Percentiles rank a stretch among this genome's conserved stretches.
These are phyloP conservation scores for Drosophila rufa DNA, from an alignment of 1,140 invertebrate species.

Conservation along the genomic window DNA sequence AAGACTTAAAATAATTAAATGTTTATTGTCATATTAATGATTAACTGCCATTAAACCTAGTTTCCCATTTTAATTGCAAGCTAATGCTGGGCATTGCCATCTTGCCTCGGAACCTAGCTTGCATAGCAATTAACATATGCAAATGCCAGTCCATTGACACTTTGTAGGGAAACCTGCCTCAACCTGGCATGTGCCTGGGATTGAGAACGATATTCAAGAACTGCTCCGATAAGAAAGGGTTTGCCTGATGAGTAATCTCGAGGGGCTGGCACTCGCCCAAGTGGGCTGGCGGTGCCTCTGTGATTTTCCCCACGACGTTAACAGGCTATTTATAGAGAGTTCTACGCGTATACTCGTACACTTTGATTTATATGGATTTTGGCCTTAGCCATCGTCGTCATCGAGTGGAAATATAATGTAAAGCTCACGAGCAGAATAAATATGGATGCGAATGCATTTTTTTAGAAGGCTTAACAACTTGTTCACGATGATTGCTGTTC, in stretches of 20 bases:
- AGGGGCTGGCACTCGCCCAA: not conserved
- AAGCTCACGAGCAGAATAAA: conserved; percentile 43
- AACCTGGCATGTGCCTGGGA: conserved; percentile 24
- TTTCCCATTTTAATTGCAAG: conserved; percentile 7
- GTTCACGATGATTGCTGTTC: conserved; percentile 43
- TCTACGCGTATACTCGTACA: not conserved
- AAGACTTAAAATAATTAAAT: not conserved
- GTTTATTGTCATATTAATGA: not conserved
- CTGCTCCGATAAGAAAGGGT: conserved; percentile 12
- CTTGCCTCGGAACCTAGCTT: not conserved
- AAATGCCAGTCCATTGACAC: conserved; percentile 22
- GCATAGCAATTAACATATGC: conserved; percentile 24
- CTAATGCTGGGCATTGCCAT: not conserved
- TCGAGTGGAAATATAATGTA: conserved; percentile 29
- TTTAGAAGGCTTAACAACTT: conserved; percentile 10
- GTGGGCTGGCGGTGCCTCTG: conserved; percentile 1
- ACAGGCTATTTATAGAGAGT: conserved; percentile 43
- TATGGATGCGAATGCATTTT: conserved; percentile 36
- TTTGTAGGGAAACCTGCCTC: conserved; percentile 38
- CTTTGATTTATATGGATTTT: conserved; percentile 39
- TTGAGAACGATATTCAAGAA: conserved; percentile 14
- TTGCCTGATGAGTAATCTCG: conserved; percentile 28
- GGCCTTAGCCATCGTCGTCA: conserved; percentile 34
- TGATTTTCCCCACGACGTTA: conserved; percentile 25
- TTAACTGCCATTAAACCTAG: conserved; percentile 14